These are phyloP conservation scores for Piezodorus guildinii DNA, from an alignment of 1,140 invertebrate genomes.

Conservation along the genomic window DNA sequence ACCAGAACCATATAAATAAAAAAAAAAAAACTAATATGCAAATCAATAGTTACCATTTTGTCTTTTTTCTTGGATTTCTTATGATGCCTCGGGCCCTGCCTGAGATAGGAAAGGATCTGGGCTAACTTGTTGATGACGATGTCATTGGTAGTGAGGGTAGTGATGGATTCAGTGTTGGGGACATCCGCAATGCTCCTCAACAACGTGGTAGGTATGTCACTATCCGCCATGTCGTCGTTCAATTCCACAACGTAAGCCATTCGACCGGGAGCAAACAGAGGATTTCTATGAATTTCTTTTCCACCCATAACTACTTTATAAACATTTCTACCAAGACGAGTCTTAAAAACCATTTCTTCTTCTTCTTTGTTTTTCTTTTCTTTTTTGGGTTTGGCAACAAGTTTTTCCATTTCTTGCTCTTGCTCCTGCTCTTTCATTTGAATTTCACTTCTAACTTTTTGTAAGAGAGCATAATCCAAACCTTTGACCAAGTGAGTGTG, in stretches of 20 bases:
- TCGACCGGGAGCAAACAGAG: conserved; percentile 86
- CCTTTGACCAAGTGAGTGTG: conserved; percentile 99
- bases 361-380: conserved; percentile 42
- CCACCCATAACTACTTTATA: conserved; percentile 46
- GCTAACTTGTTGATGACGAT: conserved; percentile 95
- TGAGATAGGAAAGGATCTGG: conserved; percentile 89
- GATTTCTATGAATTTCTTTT: conserved; percentile 69
- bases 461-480: conserved; percentile 95
- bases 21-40: too few relatives aligned
- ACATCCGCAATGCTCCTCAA: conserved; percentile 92
- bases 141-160: conserved; percentile 84
- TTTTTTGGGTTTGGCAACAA: conserved; percentile 45
- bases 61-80: conserved; percentile 68
- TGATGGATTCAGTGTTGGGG: conserved; percentile 60
- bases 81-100: conserved; percentile 62
- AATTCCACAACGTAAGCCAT: conserved; percentile 98
- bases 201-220: conserved; percentile 91
- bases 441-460: conserved; percentile 86
- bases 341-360: conserved; percentile 71
- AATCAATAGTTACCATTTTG: conserved; percentile 31
- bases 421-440: conserved; percentile 67
- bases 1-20: too few relatives aligned
- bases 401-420: conserved; percentile 68
- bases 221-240: conserved; percentile 77
- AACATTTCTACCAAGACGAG: conserved; percentile 61